Evolutionary conservation across 2,113 vertebrate species (phyloP), one percentile per base, ranked within the genome.

Genomic region (Protomyctophum bolini): DNA sequence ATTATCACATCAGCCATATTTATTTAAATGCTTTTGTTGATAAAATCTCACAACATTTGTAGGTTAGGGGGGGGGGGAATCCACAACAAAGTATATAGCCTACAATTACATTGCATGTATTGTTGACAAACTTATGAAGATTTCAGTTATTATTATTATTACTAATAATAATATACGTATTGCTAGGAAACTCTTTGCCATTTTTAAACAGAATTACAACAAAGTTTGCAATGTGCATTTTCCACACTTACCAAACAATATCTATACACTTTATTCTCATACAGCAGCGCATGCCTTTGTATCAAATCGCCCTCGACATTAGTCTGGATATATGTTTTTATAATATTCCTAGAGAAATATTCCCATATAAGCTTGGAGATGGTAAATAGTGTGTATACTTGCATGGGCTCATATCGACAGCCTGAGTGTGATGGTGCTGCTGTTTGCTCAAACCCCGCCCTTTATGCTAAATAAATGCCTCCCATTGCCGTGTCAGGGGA

Each of bases 381-480:
- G 88, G 92, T 92, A 94, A 87, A 93, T 92, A 90, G 21, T 21
- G 21, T 21, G 21, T 93, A 93, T 90, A 93, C 90, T 91, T 84
- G 83, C 79, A 89, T 94, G 92, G 93, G 93, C 91, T 91, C 92
- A 91, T 87, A 88, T 91, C 69, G 56, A 86, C 87, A 88, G 87
- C 71, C 80, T 85, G 87, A 82, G 91, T 75, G 78, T 86, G 71
- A 10, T 12, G 29, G 33, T 60, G 55, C 56, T 50, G 41, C 58
- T 29, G 59, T 54, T 50, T 51, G 67, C 67, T 74, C 77, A 86
- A 80, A 57, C 94, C 94, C 94, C 96, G 93, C 97, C 97, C 84
- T 85, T 95, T 96, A 97, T 98, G 97, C 94, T 96, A 97, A 92
- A 90, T 74, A 80, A 68, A 33, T 51, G 72, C 12, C 83, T 81